Base-by-base conservation (phyloP, 1,140 invertebrate species). In the Magallana ariakensis region DNA sequence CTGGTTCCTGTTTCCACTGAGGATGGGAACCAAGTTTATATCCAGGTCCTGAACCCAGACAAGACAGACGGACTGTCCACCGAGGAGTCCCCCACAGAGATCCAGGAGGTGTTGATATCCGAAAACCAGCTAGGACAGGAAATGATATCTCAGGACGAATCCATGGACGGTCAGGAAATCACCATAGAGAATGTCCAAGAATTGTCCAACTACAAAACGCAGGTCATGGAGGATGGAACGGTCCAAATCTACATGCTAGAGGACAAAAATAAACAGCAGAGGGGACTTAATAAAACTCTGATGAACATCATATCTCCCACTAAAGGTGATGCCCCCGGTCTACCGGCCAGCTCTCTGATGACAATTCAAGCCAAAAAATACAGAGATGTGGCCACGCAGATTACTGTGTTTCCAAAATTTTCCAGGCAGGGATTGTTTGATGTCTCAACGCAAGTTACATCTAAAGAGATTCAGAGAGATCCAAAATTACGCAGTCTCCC, bases 391-490 rank as follows among this genome's bases (percentile, higher is more conserved):
- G 87, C 87, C 13, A 88, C 87, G 46, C 87, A 88, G 56, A 88
- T 88, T 22, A 88, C 87, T 80, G 85, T 84, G 15, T 88, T 85
- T 57, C 87, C 87, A 33, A 88, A 88, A 62, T 88, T 88, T 84
- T 84, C 85, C 2, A 83, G 87, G 26, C 87, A 88, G 33, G 87
- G 87, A 13, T 62, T 88, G 53, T 88, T 26, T 86, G 80, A 88
- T 84, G 87, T 88, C 11, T 81, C 87, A 56, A 88, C 85, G 4
- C 87, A 88, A 53, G 87, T 88, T n/a, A 86, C 85, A 9, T 62
- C 82, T 1, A 86, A 81, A 55, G 87, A 88, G 13, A 88, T 88
- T 46, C 19, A 81, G 13, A 58, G 75, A 46, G 75, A 58, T 15
- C 85, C 85, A 11, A 57, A 58, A 53, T 82, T 83, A 66, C 81